Evolutionary conservation across 1,140 invertebrate genomes (phyloP).

Genomic region (Plectus sambesii): DNA sequence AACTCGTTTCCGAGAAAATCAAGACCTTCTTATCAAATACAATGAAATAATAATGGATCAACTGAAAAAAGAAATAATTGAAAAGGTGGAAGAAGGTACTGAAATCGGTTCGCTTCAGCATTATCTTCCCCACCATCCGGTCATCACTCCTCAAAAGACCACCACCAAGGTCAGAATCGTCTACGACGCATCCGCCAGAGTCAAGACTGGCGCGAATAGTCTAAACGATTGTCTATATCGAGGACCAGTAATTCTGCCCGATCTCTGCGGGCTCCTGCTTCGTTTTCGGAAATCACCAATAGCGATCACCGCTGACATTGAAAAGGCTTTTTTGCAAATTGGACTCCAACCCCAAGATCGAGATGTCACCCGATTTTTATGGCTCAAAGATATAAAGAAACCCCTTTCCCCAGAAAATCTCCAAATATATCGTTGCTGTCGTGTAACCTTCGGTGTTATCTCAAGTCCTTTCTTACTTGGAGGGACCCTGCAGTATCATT

Average conservation of each 20-base stretch:
- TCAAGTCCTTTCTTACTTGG: not conserved
- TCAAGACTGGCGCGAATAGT: slow-evolving; percentile 25
- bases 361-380: slow-evolving; percentile 8
- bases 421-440: not conserved
- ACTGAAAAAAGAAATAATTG: too few species aligned
- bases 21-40: too few species aligned
- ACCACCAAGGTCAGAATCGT: slow-evolving; percentile 39
- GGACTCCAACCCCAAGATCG: slow-evolving; percentile 1
- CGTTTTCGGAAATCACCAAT: not conserved
- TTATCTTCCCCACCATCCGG: slow-evolving; percentile 49
- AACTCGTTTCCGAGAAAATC: too few species aligned
- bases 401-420: not conserved
- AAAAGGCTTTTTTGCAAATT: too few species aligned
- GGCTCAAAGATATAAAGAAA: not conserved
- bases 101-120: too few species aligned
- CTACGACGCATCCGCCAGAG: too few species aligned
- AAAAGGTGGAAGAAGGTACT: too few species aligned
- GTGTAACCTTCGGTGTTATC: not conserved
- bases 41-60: too few species aligned
- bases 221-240: slow-evolving; percentile 34
- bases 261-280: not conserved
- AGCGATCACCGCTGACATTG: not conserved
- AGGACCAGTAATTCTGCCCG: too few species aligned
- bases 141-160: slow-evolving; percentile 24
- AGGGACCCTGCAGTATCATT: not conserved